Conservation (phyloP, 1,140 invertebrate genomes). For the Ceratina calcarata region DNA sequence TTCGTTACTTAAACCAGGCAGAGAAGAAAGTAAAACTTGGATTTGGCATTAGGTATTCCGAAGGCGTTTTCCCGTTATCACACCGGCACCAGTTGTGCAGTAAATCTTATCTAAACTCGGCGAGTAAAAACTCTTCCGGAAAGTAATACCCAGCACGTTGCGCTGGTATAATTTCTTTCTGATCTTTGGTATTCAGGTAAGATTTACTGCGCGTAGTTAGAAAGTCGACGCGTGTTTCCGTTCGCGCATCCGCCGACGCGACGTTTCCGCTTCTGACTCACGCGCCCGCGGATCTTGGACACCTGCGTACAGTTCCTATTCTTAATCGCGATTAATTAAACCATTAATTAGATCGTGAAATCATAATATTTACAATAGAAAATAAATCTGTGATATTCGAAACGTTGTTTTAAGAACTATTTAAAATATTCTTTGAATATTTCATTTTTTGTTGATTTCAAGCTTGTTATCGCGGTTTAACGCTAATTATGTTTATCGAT, state of each 20-base stretch:
- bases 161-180: conserved; percentile 18
- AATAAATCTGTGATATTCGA: too few relatives aligned
- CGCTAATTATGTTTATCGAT: not conserved
- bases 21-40: not conserved
- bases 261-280: conserved; percentile 24
- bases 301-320: not conserved
- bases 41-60: not conserved
- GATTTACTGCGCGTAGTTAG: conserved; percentile 37
- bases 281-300: conserved; percentile 3
- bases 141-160: not conserved
- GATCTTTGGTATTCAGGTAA: conserved; percentile 27
- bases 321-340: too few relatives aligned
- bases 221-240: conserved; percentile 44
- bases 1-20: too few relatives aligned
- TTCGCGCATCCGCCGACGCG: conserved; percentile 28
- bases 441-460: too few relatives aligned
- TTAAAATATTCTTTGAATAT: too few relatives aligned
- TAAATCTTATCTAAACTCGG: not conserved
- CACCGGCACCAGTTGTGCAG: not conserved
- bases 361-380: not conserved
- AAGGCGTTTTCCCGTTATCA: conserved; percentile 17
- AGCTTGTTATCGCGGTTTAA: too few relatives aligned
- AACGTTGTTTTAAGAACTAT: too few relatives aligned
- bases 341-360: not conserved
- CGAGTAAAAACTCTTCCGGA: not conserved